phyloP scores from a whole-genome alignment of 1,140 invertebrate genomes.

The Hycleus phaleratus region DNA sequence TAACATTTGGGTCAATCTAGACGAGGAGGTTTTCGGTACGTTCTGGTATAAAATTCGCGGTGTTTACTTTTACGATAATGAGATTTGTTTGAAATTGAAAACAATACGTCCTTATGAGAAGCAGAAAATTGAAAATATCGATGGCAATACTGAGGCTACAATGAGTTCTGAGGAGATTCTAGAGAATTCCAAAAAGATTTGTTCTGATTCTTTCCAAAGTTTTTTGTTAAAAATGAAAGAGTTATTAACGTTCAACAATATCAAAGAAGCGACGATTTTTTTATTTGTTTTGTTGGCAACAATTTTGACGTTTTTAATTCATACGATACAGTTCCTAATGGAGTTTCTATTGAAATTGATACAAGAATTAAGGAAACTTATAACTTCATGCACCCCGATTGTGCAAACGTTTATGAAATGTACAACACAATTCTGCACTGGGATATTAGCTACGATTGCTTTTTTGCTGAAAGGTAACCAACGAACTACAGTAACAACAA shows the following conservation, averaged over 20 bases:
- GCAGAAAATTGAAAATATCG: background rate
- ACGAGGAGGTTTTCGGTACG: slow-evolving; percentile 26
- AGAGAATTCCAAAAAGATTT: slow-evolving; percentile 8
- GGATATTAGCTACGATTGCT: slow-evolving; percentile 38
- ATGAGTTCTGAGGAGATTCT: background rate
- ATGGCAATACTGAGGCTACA: background rate
- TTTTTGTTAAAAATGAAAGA: slow-evolving; percentile 10
- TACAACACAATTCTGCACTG: slow-evolving; percentile 36
- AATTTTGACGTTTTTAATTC: slow-evolving; percentile 15
- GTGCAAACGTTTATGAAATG: slow-evolving; percentile 37
- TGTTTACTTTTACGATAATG: slow-evolving; percentile 24
- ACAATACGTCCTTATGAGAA: slow-evolving; percentile 15
- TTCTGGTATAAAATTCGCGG: slow-evolving; percentile 31
- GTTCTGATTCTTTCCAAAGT: background rate
- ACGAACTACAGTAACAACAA: no score
- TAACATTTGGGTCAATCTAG: slow-evolving; percentile 27
- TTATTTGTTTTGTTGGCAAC: slow-evolving; percentile 21
- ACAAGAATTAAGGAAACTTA: slow-evolving; percentile 31
- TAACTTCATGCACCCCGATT: slow-evolving; percentile 38
- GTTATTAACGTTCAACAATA: slow-evolving; percentile 17
- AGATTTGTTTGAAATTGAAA: slow-evolving; percentile 28
- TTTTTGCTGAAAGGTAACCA: no score
- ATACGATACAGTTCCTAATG: slow-evolving; percentile 22
- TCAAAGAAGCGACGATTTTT: slow-evolving; percentile 25
- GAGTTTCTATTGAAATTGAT: slow-evolving; percentile 29